Base-by-base conservation (phyloP, 2,797 vertebrate genomes). In the Ptychadena robeensis region DNA sequence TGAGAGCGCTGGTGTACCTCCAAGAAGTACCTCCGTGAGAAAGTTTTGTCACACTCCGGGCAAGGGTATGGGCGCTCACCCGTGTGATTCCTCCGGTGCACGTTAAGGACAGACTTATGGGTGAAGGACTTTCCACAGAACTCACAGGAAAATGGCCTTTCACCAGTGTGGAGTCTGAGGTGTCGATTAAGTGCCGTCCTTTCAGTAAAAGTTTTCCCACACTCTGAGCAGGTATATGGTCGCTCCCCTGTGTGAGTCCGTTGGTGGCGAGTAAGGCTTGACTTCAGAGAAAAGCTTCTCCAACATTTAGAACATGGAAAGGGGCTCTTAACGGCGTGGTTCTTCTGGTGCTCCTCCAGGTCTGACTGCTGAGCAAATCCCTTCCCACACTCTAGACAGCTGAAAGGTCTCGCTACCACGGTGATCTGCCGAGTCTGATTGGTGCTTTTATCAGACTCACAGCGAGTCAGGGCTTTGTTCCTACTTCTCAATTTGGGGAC, bases 111-210 rank as follows among this genome's bases (percentile, higher is more conserved):
- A 14, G 28, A 31, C 27, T 67, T 67, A 11, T 31, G 65, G 31
- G 30, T 67, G 27, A 67, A 67, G 27, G 30, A 31, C 12, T 67
- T 67, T 6, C 65, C 65, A 3, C 65, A 67, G 15, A 32, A 31
- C 18, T 31, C 32, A 9, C 65, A 67, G 18, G 83, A 74, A 34
- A 67, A 67, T 1, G 65, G 65, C 32, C 32, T 67, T 18, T 67
- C 32, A 14, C 32, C 65, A 22, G 32, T 67, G 32, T 67, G 65
- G 15, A 61, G n/a, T 61, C 59, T 61, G 59, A 11, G 59, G 25
- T 61, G 59, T 25, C 28, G 59, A 9, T 61, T 61, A 9, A 61
- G 59, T 10, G 28, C 59, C 8, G 59, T 27, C 25, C 28, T 61
- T 9, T 61, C n/a, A 1, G 59, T 25, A 12, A 61, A 61, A 27